Base-by-base conservation (phyloP, 1,140 invertebrate genomes). In the Aleiodes sp. region DNA sequence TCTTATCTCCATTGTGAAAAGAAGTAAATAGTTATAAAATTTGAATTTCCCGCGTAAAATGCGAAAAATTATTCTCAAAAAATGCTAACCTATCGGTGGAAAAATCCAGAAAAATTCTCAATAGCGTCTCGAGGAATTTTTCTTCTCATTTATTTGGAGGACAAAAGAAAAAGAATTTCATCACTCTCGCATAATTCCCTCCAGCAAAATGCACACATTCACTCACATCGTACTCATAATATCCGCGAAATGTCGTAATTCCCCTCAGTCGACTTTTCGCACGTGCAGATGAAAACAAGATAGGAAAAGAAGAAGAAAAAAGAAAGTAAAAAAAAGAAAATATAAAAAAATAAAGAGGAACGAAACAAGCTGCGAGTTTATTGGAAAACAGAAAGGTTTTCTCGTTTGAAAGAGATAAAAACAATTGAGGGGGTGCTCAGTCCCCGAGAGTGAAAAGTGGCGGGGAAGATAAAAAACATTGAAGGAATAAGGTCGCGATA, bases 321-420 rank as follows among this genome's bases (percentile, higher is more conserved):
- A 43, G n/a, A n/a, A n/a, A n/a, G n/a, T 52, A 39, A 37, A 62
- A 67, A 56, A 65, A 52, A 70, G n/a, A n/a, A n/a, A n/a, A n/a
- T n/a, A n/a, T n/a, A n/a, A n/a, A n/a, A n/a, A n/a, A n/a, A n/a
- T n/a, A 33, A 28, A 24, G 35, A 26, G 19, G 19, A 56, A 67
- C 28, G 21, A 65, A 29, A 28, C 19, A 46, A 41, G 4, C n/a
- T 9, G 14, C 56, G 29, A 39, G 52, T 29, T 39, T 61, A 68
- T 68, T 66, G 46, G 35, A 60, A 68, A 28, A 46, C 33, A 68
- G 24, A 68, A 62, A 61, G 59, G 46, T 52, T 52, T 52, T 4
- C 46, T 52, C 46, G 46, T 52, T 52, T 21, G 46, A 52, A 52
- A 52, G 46, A 52, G 46, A 52, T 52, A 52, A 52, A 52, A 52